Base-by-base conservation (phyloP, 2,888 invertebrate species). In the Heliconius hortense region DNA sequence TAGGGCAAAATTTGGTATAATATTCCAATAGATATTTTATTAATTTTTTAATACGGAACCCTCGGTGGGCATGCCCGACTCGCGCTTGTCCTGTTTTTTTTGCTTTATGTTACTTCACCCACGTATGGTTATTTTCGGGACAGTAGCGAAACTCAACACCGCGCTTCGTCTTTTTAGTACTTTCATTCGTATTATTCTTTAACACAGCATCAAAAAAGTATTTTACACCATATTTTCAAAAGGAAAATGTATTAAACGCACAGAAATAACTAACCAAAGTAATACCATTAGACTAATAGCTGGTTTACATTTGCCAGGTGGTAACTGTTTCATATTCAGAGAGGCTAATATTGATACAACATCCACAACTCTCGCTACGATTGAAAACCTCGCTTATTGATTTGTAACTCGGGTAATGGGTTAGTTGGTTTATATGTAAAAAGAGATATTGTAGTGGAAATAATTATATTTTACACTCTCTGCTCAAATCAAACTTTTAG, bases 281-380 rank as follows among this genome's bases (percentile, higher is more conserved):
- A 53, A 56, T 69, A 2, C n/a, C 53, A 68, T 68, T 68, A 53
- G 53, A n/a, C 68, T 69, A 69, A 69, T 53, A 48, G 21, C 28
- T 69, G 39, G 64, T 53, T 53, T 69, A 69, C 68, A 69, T 69
- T 53, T 28, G 31, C 53, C n/a, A 53, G 53, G 69, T 31, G 53
- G 68, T 56, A 31, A n/a, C 69, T 4, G 69, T 69, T 69, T 35
- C 69, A 56, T 56, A 31, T 31, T 15, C 66, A 35, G 69, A 24
- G 15, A 35, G 28, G 69, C 69, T 35, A 56, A 69, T 69, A 69
- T 56, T 69, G 56, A 56, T 56, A 56, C 48, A 53, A 56, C 31
- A 69, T 56, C 18, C 26, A 66, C 35, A 26, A 26, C 67, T 18
- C 43, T 35, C 21, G 31, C 56, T n/a, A 15, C 31, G 53, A 31